Percentiles rank a stretch among this genome's conserved stretches.
These are phyloP conservation scores for Cynodonichthys magdalenae DNA, from an alignment of 2,797 vertebrate genomes.

Conservation along the genomic window DNA sequence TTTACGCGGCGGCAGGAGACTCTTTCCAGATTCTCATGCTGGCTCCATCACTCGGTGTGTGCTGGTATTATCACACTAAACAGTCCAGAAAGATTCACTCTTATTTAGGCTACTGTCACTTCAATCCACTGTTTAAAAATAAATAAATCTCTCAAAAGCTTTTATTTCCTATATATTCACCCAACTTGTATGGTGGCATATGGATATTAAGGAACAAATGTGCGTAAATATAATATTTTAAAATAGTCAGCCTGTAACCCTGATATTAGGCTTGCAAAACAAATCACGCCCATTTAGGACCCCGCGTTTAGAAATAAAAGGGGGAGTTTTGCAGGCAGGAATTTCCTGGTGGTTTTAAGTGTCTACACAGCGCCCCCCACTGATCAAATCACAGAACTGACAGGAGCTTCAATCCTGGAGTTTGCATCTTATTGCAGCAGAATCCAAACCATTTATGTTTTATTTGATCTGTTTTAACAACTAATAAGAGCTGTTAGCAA, in stretches of 20 bases:
- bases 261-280: slow-evolving; percentile 25
- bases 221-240: not conserved
- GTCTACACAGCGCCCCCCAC: slow-evolving; percentile 58
- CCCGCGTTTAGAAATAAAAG: slow-evolving; percentile 13
- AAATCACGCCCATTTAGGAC: slow-evolving; percentile 42
- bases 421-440: not conserved
- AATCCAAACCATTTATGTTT: too few species aligned
- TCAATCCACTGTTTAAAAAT: not conserved
- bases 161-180: not conserved
- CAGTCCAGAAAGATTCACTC: too few species aligned
- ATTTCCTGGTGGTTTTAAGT: not conserved
- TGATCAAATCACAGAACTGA: slow-evolving; percentile 5
- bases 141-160: not conserved
- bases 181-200: not conserved
- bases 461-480: too few species aligned
- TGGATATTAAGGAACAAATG: not conserved
- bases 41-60: slow-evolving; percentile 61
- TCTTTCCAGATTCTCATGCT: slow-evolving; percentile 17
- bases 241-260: slow-evolving; percentile 25
- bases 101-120: too few species aligned
- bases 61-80: slow-evolving; percentile 20
- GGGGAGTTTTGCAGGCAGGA: not conserved
- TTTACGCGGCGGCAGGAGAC: slow-evolving; percentile 36
- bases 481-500: too few species aligned
- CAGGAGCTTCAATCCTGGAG: not conserved